Percentiles rank a stretch among this genome's conserved stretches.
Conservation (phyloP, 1,140 invertebrate species). For the Atopsyche davidsoni region DNA sequence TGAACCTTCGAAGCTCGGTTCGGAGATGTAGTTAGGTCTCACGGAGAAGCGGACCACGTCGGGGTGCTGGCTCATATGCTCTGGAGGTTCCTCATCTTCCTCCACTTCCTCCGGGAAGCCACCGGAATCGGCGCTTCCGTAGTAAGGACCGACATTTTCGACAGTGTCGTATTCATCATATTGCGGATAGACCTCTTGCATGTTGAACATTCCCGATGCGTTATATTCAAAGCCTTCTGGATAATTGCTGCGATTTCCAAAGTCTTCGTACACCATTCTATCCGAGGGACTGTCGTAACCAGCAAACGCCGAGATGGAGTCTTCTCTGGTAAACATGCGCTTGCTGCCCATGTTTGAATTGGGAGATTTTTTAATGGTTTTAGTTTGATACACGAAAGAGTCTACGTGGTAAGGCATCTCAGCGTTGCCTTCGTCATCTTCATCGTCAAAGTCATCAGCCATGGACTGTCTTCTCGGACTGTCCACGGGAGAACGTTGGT, state of each 20-base stretch:
- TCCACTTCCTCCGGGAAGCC: constrained; percentile 9
- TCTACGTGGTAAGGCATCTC: constrained; percentile 38
- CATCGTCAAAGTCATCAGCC: constrained; percentile 28
- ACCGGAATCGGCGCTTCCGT: not conserved
- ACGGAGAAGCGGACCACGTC: constrained; percentile 6
- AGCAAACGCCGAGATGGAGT: constrained; percentile 40
- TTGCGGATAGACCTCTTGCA: constrained; percentile 47
- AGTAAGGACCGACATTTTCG: constrained; percentile 17
- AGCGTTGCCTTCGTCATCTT: constrained; percentile 34
- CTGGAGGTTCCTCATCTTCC: not conserved
- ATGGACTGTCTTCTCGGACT: constrained; percentile 32
- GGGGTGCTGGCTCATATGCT: not conserved
- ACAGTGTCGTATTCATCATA: constrained; percentile 37
- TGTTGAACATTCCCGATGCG: constrained; percentile 43
- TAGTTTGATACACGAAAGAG: constrained; percentile 45
- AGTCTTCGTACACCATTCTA: constrained; percentile 43
- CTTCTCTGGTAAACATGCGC: constrained; percentile 41
- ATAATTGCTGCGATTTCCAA: constrained; percentile 38
- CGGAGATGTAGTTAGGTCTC: constrained; percentile 23
- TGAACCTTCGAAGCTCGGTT: constrained; percentile 43
- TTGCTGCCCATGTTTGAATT: constrained; percentile 41
- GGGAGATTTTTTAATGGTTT: constrained; percentile 47
- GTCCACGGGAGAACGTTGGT: constrained; percentile 31
- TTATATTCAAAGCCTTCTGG: constrained; percentile 42
- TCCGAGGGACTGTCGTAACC: constrained; percentile 43